These are phyloP conservation scores for Sceloporus undulatus DNA, from an alignment of 2,113 vertebrate species.

Conservation along the genomic window DNA sequence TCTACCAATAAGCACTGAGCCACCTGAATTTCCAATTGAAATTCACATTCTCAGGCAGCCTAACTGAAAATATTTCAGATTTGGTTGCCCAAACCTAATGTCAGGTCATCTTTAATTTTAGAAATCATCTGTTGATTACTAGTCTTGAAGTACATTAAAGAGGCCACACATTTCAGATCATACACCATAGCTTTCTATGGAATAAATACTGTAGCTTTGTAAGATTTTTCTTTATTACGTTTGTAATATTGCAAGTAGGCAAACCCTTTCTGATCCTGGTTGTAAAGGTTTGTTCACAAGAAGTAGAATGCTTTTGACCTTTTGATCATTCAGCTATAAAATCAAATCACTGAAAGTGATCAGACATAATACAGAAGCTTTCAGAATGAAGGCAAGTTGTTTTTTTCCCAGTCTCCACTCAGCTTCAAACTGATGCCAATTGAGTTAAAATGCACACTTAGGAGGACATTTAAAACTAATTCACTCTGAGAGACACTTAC, in stretches of 20 bases:
- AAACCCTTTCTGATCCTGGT: constrained; percentile 4
- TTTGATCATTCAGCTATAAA: constrained; percentile 49
- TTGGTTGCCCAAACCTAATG: neutral
- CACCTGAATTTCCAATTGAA: constrained; percentile 1
- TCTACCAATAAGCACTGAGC: neutral
- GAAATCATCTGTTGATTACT: neutral
- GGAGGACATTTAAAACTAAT: constrained; percentile 54
- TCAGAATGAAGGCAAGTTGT: constrained; percentile 58
- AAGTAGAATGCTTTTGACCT: constrained; percentile 41
- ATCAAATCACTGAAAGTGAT: constrained; percentile 47
- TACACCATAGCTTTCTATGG: neutral
- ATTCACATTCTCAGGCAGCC: too few relatives aligned
- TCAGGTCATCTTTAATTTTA: constrained; percentile 1
- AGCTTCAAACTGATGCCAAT: constrained; percentile 2
- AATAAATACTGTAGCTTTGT: constrained; percentile 2
- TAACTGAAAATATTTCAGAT: neutral
- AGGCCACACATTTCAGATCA: neutral
- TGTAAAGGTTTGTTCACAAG: constrained; percentile 39
- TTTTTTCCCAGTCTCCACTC: constrained; percentile 20
- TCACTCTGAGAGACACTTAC: constrained; percentile 45
- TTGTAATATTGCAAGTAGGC: constrained; percentile 16
- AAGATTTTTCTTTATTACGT: neutral
- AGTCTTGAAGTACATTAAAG: neutral
- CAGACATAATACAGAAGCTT: constrained; percentile 42
- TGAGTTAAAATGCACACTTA: constrained; percentile 36